A percentile compares a stretch with the other conserved stretches of the same genome.
These are phyloP conservation scores for Silvanus unidentatus DNA, from an alignment of 2,888 invertebrate species.

Conservation along the genomic window DNA sequence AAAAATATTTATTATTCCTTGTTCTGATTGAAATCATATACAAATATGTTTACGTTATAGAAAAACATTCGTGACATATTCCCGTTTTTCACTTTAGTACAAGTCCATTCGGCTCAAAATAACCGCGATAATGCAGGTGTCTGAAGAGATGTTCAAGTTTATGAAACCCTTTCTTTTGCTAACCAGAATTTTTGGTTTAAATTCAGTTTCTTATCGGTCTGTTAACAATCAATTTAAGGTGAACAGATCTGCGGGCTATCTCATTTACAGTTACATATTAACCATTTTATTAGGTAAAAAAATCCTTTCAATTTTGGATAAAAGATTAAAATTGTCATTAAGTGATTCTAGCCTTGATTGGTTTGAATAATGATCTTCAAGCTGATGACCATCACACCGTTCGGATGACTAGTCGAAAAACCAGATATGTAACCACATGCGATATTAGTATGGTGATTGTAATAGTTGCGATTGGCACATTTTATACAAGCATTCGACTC, in stretches of 20 bases:
- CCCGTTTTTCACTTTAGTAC: no score
- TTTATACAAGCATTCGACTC: constrained; percentile 23
- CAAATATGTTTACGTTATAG: no score
- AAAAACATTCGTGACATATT: no score
- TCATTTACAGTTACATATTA: constrained; percentile 25
- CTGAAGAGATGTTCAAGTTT: constrained; percentile 14
- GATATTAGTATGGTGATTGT: constrained; percentile 26
- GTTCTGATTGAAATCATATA: no score
- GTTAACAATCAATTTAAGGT: constrained; percentile 20
- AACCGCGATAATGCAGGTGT: constrained; percentile 3
- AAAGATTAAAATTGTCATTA: not conserved
- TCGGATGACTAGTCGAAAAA: constrained; percentile 24
- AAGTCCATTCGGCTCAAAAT: no score
- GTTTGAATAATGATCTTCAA: constrained; percentile 20
- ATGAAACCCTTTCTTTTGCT: constrained; percentile 22
- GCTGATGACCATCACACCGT: constrained; percentile 26
- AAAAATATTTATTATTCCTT: no score
- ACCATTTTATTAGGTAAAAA: constrained; percentile 23
- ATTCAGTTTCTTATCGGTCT: constrained; percentile 23
- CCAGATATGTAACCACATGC: constrained; percentile 24
- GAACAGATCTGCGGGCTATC: constrained; percentile 20
- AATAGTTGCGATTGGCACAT: constrained; percentile 21
- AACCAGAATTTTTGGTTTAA: constrained; percentile 24
- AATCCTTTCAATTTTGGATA: not conserved
- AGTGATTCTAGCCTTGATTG: constrained; percentile 17